Evolutionary conservation across 92 coral and sea anemone genomes (phyloP).

Genomic region (Desmophyllum pertusum): DNA sequence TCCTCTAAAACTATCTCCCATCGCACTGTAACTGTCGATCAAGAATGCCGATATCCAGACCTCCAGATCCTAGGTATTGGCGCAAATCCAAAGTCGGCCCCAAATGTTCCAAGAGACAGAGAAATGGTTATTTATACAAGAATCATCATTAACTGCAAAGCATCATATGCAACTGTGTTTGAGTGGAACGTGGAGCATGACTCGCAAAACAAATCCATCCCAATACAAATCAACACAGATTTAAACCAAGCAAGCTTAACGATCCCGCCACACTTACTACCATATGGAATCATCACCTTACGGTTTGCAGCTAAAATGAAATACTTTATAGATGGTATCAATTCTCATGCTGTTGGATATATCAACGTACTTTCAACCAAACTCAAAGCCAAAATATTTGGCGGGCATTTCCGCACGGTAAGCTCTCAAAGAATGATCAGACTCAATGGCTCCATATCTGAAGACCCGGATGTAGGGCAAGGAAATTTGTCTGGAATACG

Average conservation of each 20-base stretch:
- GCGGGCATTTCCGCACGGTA: slow-evolving; percentile 65
- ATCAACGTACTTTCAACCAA: slow-evolving; percentile 47
- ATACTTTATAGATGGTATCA: slow-evolving; percentile 42
- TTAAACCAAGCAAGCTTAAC: slow-evolving; percentile 44
- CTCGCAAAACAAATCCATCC: background rate
- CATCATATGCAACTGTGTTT: slow-evolving; percentile 62
- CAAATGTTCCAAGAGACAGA: slow-evolving; percentile 30
- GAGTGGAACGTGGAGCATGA: slow-evolving; percentile 50
- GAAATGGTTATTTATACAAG: slow-evolving; percentile 32
- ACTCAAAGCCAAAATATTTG: slow-evolving; percentile 49
- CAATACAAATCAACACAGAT: background rate
- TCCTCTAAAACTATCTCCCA: slow-evolving; percentile 21
- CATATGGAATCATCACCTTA: slow-evolving; percentile 50
- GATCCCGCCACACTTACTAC: slow-evolving; percentile 59
- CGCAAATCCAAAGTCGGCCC: slow-evolving; percentile 6
- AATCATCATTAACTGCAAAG: slow-evolving; percentile 57
- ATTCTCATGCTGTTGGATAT: slow-evolving; percentile 40
- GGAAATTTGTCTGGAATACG: slow-evolving; percentile 38
- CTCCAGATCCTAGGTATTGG: slow-evolving; percentile 53
- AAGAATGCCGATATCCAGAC: slow-evolving; percentile 62
- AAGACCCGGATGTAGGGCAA: slow-evolving; percentile 60
- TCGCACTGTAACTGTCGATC: slow-evolving; percentile 31
- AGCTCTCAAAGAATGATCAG: slow-evolving; percentile 35
- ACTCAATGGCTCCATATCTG: slow-evolving; percentile 47
- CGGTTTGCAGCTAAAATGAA: slow-evolving; percentile 58